Base-by-base conservation (phyloP, 2,888 invertebrate genomes). In the Xestia sexstrigata region DNA sequence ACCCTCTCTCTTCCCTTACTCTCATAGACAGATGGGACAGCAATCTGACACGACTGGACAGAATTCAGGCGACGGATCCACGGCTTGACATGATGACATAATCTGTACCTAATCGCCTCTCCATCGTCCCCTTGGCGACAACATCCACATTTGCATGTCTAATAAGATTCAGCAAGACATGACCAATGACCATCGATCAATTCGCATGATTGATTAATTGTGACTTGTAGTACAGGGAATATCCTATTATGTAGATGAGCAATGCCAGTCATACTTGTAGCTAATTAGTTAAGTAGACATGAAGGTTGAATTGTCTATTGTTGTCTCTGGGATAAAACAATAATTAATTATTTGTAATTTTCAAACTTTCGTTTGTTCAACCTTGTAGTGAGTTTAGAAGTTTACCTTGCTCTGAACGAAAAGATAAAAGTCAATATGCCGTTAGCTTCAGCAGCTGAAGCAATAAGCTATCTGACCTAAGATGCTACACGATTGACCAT, bases 131-230 rank as follows among this genome's bases (percentile, higher is more conserved):
- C 63, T 35, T 58, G 55, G 26, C 78, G 23, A 68, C 55, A 35
- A 69, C 45, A 26, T 42, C 23, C n/a, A 49, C 45, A 83, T 83
- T 83, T 83, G n/a, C 39, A 70, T 70, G 8, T 39, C 5, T 52
- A 52, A 49, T 55, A 47, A 42, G n/a, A 42, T 65, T n/a, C 42
- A n/a, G 8, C 15, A 65, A 65, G 42, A 8, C 42, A 65, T 65
- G n/a, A 65, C 49, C 13, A 26, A 15, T 42, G 65, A 8, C 55
- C 30, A 76, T 49, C 35, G 30, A 70, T 60, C 60, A 60, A 70
- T 60, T 78, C 39, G 47, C 62, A 42, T 77, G 30, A 55, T 68
- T 52, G 30, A 69, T 76, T 66, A 17, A 52, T 60, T 47, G 52
- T 26, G n/a, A 47, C 55, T 23, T 4, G 20, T 39, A 49, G 26